These are phyloP conservation scores for Seison nebaliae DNA, from an alignment of 1,140 invertebrate genomes.

Conservation along the genomic window DNA sequence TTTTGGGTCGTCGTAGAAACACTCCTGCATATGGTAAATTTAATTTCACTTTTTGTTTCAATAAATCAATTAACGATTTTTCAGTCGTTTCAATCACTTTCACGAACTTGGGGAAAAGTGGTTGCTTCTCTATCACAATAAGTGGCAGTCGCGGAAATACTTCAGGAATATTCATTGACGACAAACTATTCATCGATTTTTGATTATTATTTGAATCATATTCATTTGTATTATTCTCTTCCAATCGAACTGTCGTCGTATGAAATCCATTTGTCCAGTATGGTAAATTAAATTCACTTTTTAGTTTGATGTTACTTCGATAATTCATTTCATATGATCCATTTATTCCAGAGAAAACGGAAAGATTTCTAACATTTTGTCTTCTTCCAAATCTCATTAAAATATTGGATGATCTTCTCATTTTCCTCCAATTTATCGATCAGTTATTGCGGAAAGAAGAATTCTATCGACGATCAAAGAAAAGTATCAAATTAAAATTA, in stretches of 20 bases:
- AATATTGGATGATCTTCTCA: too few relatives aligned
- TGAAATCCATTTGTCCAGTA: background rate
- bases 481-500: too few relatives aligned
- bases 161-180: conserved; percentile 66
- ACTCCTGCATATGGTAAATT: conserved; percentile 91
- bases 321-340: too few relatives aligned
- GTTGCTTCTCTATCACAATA: conserved; percentile 68
- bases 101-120: conserved; percentile 87
- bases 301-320: background rate
- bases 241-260: background rate
- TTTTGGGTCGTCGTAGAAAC: conserved; percentile 44
- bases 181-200: conserved; percentile 1
- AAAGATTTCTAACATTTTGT: too few relatives aligned
- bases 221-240: conserved; percentile 5
- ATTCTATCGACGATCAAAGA: too few relatives aligned
- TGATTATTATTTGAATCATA: conserved; percentile 2
- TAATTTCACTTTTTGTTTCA: conserved; percentile 69
- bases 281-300: background rate
- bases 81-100: conserved; percentile 79
- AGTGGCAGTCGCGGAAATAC: conserved; percentile 78
- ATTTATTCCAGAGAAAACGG: too few relatives aligned
- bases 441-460: too few relatives aligned
- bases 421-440: too few relatives aligned
- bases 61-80: conserved; percentile 55
- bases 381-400: too few relatives aligned